phyloP scores from a whole-genome alignment of 2,113 vertebrate genomes.

The Indicator indicator region DNA sequence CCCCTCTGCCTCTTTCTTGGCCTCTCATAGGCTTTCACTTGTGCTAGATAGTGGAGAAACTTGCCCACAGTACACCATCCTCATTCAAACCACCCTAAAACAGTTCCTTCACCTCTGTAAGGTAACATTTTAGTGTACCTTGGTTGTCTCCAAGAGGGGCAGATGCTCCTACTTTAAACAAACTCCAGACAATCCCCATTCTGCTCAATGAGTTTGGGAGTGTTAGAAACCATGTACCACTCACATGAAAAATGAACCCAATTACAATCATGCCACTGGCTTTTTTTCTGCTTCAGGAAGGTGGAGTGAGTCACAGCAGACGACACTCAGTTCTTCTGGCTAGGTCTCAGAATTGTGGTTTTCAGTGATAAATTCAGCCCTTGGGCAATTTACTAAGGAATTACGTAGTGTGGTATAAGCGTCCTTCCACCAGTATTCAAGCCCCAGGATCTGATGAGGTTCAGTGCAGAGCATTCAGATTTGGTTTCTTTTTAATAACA shows the following conservation, averaged over 20 bases:
- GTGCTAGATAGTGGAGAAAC: background rate
- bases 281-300: background rate
- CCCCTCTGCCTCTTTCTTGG: background rate
- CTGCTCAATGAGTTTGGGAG: background rate
- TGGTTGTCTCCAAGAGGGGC: background rate
- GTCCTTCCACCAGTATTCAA: constrained; percentile 22
- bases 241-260: background rate
- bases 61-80: background rate
- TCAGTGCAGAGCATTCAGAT: constrained; percentile 39
- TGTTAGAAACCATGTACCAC: background rate
- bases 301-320: background rate
- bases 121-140: background rate
- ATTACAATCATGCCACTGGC: background rate
- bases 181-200: background rate
- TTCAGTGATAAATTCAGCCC: constrained; percentile 21
- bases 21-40: background rate
- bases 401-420: background rate
- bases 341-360: background rate
- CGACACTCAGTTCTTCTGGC: background rate
- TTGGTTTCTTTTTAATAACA: constrained; percentile 64
- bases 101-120: background rate
- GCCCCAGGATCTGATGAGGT: constrained; percentile 45
- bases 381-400: constrained; percentile 33
- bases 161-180: background rate
- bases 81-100: background rate